A percentile compares a stretch with the other conserved stretches of the same genome.
These are phyloP conservation scores for Phyllotreta striolata DNA, from an alignment of 2,888 invertebrate species.

Conservation along the genomic window DNA sequence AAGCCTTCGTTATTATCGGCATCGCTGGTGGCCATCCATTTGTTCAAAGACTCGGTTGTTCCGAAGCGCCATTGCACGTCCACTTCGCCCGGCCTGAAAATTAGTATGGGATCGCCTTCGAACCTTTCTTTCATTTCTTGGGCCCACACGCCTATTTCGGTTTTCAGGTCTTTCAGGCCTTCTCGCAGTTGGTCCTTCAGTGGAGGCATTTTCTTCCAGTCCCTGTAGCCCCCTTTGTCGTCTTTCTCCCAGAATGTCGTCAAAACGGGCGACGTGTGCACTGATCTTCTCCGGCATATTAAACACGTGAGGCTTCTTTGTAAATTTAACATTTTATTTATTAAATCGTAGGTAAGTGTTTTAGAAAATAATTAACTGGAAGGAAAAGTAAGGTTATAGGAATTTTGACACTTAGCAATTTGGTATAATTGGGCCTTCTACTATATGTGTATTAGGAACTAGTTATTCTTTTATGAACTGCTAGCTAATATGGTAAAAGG, in stretches of 20 bases:
- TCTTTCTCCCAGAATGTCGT: conserved; percentile 67
- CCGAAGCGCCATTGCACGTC: conserved; percentile 79
- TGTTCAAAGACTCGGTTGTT: conserved; percentile 67
- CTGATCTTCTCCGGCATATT: conserved; percentile 32
- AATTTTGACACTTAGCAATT: too few relatives aligned
- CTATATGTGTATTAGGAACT: too few relatives aligned
- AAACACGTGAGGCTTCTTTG: conserved; percentile 25
- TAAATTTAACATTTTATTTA: conserved; percentile 30
- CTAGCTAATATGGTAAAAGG: too few relatives aligned
- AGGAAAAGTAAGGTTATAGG: too few relatives aligned
- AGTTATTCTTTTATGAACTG: too few relatives aligned
- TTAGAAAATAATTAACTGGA: too few relatives aligned
- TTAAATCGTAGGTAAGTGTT: too few relatives aligned
- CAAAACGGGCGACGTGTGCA: conserved; percentile 50
- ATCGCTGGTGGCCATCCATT: conserved; percentile 80
- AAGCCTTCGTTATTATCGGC: conserved; percentile 83
- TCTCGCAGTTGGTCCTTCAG: conserved; percentile 67
- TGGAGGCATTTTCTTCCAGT: conserved; percentile 57
- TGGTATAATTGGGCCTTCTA: too few relatives aligned
- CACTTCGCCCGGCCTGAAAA: conserved; percentile 65
- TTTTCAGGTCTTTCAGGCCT: conserved; percentile 72
- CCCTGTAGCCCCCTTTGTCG: conserved; percentile 69
- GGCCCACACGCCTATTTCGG: conserved; percentile 71
- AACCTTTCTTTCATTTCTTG: conserved; percentile 66
- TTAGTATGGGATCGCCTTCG: conserved; percentile 57